phyloP scores from a whole-genome alignment of 2,113 vertebrate genomes.

The Mirounga angustirostris region DNA sequence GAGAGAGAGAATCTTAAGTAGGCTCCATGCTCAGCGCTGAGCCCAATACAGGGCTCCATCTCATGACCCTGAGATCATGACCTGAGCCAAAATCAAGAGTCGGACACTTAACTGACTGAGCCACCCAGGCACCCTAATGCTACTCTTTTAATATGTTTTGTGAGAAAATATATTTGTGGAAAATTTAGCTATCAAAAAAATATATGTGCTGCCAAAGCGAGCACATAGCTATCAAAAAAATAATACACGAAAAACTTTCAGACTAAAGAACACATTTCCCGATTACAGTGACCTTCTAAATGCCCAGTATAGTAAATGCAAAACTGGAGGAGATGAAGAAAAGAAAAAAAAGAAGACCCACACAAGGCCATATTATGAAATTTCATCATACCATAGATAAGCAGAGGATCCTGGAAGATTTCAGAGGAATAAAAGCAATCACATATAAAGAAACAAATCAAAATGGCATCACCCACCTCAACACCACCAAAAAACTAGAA shows the following conservation, averaged over 20 bases:
- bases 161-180: slow-evolving; percentile 33
- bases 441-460: neutral
- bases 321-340: neutral
- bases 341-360: neutral
- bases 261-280: neutral
- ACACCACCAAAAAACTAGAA: neutral
- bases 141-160: neutral
- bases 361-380: neutral
- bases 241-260: neutral
- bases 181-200: slow-evolving; percentile 23
- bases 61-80: neutral
- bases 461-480: neutral
- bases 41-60: neutral
- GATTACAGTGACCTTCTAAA: neutral
- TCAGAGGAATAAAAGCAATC: neutral
- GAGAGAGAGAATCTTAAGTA: neutral
- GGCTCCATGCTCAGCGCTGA: neutral
- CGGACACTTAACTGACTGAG: neutral
- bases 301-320: neutral
- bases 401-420: neutral
- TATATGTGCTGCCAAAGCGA: too few relatives aligned
- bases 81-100: neutral
- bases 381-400: neutral
- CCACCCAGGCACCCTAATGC: neutral
- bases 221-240: neutral